Conservation (phyloP, 1,140 invertebrate species). For the Tyrophagus putrescentiae region DNA sequence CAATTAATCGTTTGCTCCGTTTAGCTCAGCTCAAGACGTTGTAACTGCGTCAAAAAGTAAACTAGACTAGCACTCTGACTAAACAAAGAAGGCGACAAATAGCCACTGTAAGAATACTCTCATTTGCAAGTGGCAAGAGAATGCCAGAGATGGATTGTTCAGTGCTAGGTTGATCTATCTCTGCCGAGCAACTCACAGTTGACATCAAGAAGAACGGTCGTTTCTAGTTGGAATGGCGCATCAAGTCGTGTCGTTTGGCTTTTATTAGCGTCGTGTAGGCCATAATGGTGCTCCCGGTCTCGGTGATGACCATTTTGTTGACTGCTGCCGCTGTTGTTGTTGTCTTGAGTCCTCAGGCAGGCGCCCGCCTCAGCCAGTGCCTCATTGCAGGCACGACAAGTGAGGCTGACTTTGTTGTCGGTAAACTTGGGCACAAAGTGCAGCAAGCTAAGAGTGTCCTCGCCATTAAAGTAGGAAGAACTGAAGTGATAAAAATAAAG, state of each 20-base stretch:
- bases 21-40: too few species aligned
- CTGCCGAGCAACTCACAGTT: constrained; percentile 1
- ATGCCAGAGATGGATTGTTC: too few species aligned
- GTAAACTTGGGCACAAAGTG: constrained; percentile 8
- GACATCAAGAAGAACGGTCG: constrained; percentile 7
- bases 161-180: too few species aligned
- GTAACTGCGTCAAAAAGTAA: too few species aligned
- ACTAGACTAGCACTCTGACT: too few species aligned
- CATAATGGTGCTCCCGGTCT: neutral
- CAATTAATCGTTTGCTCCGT: too few species aligned
- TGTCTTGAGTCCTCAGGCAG: neutral
- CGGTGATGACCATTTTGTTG: neutral
- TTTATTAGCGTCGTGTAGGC: neutral
- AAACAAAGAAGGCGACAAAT: too few species aligned
- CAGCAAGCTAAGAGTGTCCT: neutral
- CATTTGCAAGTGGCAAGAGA: too few species aligned
- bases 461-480: constrained; percentile 1
- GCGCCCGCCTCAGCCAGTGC: neutral
- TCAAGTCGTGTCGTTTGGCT: neutral
- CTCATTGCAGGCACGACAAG: neutral
- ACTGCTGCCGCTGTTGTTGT: neutral
- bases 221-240: constrained; percentile 1
- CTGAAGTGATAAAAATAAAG: constrained; percentile 5
- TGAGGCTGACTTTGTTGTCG: constrained; percentile 6
- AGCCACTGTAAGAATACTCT: too few species aligned